Conservation (phyloP, 2,113 vertebrate species). For the Tylochromis polylepis region DNA sequence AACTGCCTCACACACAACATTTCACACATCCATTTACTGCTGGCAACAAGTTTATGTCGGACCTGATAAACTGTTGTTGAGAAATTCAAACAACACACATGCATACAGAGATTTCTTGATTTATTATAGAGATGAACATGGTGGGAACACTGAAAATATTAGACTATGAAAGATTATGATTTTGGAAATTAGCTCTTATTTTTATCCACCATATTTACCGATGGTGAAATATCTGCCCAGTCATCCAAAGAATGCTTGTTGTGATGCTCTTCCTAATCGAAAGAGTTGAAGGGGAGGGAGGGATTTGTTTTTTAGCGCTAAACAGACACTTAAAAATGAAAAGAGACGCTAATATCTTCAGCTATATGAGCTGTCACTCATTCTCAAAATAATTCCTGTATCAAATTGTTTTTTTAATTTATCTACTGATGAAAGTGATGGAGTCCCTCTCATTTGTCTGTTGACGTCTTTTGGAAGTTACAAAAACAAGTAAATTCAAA, state of each 20-base stretch:
- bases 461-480: neutral
- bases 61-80: neutral
- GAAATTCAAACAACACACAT: neutral
- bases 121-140: neutral
- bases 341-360: no score
- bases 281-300: neutral
- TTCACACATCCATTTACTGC: neutral
- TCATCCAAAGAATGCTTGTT: neutral
- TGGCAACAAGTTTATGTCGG: accelerated
- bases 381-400: no score
- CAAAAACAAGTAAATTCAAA: neutral
- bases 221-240: neutral
- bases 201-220: neutral
- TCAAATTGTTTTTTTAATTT: no score
- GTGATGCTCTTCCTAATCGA: neutral
- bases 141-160: neutral
- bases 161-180: neutral
- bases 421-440: no score
- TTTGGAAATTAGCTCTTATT: neutral
- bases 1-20: neutral
- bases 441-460: neutral
- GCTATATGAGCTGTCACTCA: no score
- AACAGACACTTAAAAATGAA: neutral
- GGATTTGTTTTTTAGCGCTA: neutral
- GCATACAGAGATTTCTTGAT: neutral